Conservation (phyloP, 2,113 vertebrate species). For the Upupa epops region DNA sequence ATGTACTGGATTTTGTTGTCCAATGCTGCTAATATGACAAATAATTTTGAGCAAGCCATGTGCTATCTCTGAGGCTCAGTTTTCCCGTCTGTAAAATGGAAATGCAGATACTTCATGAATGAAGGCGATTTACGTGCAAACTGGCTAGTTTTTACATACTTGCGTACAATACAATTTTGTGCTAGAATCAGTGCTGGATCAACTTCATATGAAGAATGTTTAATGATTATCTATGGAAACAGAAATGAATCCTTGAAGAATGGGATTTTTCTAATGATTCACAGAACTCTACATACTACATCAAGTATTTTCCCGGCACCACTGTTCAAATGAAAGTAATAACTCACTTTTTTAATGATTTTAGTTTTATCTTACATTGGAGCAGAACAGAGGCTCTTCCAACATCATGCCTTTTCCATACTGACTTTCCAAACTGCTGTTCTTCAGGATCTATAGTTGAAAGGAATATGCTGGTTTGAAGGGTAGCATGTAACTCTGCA, state of each 20-base stretch:
- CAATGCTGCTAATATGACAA: neutral
- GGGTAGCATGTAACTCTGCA: neutral
- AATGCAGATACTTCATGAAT: neutral
- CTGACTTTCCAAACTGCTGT: neutral
- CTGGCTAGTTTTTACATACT: neutral
- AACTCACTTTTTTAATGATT: constrained; percentile 21
- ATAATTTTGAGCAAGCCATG: neutral
- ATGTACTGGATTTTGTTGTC: neutral
- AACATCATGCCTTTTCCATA: neutral
- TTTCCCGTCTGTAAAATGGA: neutral
- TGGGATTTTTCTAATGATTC: neutral
- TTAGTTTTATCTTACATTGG: neutral
- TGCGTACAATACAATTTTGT: neutral
- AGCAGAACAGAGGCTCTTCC: neutral
- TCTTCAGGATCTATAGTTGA: neutral
- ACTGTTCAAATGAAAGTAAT: too few species aligned
- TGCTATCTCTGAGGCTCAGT: neutral
- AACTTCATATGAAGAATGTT: neutral
- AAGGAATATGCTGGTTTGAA: neutral
- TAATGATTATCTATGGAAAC: neutral
- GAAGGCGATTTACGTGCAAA: neutral
- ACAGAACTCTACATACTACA: neutral
- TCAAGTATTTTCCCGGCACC: neutral
- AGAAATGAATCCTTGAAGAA: neutral
- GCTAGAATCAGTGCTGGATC: neutral